Evolutionary conservation across 2,888 invertebrate species (phyloP).

Genomic region (Galerucella pusilla): DNA sequence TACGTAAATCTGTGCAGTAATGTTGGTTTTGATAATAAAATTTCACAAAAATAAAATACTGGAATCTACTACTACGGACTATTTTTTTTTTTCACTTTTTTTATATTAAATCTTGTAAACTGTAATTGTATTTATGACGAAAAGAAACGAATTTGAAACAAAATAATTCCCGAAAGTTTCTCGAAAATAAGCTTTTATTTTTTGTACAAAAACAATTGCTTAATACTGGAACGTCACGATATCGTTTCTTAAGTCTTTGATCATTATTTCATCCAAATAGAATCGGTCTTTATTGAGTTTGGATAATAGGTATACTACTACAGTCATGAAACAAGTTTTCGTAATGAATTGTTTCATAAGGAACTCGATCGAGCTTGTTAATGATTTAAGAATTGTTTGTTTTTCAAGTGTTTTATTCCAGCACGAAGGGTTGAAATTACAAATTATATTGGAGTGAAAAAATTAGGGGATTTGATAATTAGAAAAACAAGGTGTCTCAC

Average conservation of each 20-base stretch:
- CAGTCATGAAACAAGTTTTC: too few relatives aligned
- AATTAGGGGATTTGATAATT: too few relatives aligned
- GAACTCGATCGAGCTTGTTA: too few relatives aligned
- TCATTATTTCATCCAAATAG: conserved; percentile 5
- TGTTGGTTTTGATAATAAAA: too few relatives aligned
- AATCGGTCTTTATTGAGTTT: background rate
- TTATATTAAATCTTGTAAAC: background rate
- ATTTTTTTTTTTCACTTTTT: background rate
- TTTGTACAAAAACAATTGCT: conserved; percentile 10
- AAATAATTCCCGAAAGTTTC: background rate
- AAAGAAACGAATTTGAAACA: background rate
- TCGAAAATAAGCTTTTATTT: background rate
- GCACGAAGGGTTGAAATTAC: too few relatives aligned
- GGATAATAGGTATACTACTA: too few relatives aligned
- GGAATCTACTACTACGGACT: background rate
- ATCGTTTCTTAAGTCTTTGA: conserved; percentile 11
- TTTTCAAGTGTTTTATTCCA: too few relatives aligned
- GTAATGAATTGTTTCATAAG: too few relatives aligned
- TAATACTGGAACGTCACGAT: conserved; percentile 6
- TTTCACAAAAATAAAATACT: background rate
- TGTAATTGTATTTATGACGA: background rate
- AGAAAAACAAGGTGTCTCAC: too few relatives aligned
- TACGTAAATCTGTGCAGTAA: too few relatives aligned
- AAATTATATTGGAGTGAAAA: too few relatives aligned
- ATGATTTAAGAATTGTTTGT: too few relatives aligned